Conservation (phyloP, 2,797 vertebrate species). For the Sebastes iracundus region DNA sequence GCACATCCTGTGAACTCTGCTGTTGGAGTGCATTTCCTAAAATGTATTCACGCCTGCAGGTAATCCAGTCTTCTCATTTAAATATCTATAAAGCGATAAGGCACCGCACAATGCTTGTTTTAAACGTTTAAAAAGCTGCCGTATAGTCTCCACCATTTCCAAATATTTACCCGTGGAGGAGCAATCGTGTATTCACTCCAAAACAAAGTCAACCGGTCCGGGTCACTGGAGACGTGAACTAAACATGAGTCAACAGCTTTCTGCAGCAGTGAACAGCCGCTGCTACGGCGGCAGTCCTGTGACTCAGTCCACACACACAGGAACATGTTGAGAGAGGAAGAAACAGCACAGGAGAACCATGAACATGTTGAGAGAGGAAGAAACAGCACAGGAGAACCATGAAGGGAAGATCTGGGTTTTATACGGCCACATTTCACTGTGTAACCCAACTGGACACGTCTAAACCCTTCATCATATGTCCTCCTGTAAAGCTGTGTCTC, state of each 20-base stretch:
- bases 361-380: no score
- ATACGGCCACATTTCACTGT: not conserved
- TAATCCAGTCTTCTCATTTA: conserved; percentile 43
- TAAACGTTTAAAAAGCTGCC: conserved; percentile 7
- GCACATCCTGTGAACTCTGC: conserved; percentile 6
- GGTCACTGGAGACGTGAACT: conserved; percentile 47
- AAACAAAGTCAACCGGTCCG: conserved; percentile 38
- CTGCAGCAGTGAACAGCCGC: conserved; percentile 14
- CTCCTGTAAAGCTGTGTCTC: no score
- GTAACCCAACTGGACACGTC: not conserved
- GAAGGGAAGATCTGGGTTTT: not conserved
- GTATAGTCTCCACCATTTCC: conserved; percentile 13
- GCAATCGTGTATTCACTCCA: conserved; percentile 47
- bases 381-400: no score
- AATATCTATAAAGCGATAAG: conserved; percentile 61
- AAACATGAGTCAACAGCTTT: conserved; percentile 44
- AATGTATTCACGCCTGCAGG: conserved; percentile 48
- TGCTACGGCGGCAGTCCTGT: not conserved
- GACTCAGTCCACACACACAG: conserved; percentile 12
- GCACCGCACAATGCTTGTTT: conserved; percentile 5
- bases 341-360: no score
- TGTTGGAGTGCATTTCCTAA: conserved; percentile 20
- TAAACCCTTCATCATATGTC: no score
- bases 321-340: not conserved
- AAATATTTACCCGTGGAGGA: conserved; percentile 59